Conservation (phyloP, 2,888 invertebrate genomes). For the Sclerodermus sp. region DNA sequence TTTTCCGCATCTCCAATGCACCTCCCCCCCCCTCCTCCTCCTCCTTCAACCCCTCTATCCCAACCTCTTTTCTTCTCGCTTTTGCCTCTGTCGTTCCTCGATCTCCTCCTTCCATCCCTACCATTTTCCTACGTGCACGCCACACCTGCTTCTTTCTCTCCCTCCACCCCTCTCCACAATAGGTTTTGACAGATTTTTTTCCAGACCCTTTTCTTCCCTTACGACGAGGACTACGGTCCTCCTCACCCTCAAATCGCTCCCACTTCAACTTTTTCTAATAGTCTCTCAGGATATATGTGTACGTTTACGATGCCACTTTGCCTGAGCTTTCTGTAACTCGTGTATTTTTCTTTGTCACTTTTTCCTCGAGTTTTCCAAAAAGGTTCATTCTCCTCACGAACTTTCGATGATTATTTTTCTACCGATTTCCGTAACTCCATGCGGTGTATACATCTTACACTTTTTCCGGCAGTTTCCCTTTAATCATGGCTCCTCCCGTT, state of each 20-base stretch:
- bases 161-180: not conserved
- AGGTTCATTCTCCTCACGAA: not conserved
- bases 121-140: conserved; percentile 7
- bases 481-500: too few species aligned
- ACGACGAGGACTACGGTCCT: too few species aligned
- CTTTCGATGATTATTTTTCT: not conserved
- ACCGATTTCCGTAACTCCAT: not conserved
- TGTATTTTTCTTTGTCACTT: not conserved
- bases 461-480: not conserved
- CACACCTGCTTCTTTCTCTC: not conserved
- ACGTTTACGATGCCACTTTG: too few species aligned
- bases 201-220: not conserved
- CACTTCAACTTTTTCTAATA: too few species aligned
- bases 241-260: not conserved
- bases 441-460: not conserved
- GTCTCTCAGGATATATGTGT: too few species aligned
- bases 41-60: conserved; percentile 2
- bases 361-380: too few species aligned
- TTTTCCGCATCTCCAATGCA: conserved; percentile 23
- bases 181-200: too few species aligned
- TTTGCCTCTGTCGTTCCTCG: conserved; percentile 4
- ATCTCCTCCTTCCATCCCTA: conserved; percentile 2
- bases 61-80: not conserved
- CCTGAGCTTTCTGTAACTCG: too few species aligned
- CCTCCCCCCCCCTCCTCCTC: conserved; percentile 8